Evolutionary conservation across 2,888 invertebrate species (phyloP), one percentile per base, ranked within the genome.

Genomic region (Synanthedon myopaeformis): DNA sequence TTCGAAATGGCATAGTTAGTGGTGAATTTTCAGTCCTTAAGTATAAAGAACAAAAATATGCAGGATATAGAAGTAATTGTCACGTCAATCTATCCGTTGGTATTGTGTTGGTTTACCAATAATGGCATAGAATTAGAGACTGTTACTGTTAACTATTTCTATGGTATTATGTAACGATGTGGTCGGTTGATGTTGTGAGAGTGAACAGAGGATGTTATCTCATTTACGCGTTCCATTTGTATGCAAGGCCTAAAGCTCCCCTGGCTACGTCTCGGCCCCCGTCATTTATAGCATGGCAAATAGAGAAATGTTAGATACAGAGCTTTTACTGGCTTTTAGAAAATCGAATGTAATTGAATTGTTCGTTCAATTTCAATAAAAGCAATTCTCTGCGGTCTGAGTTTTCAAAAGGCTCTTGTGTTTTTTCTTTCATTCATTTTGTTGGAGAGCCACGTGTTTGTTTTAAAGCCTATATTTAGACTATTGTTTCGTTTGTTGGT

Each of bases 151-250:
- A n/a, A n/a, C n/a, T n/a, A n/a, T n/a, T n/a, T n/a, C n/a, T n/a
- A n/a, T n/a, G n/a, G 23, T 23, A 23, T 23, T 35, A 8, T 35
- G 8, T 35, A 35, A 35, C 8, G 35, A 35, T 35, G 6, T 35
- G 35, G 35, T 35, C 35, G 35, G 35, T 35, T 35, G 35, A 35
- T 35, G 35, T 35, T 10, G 10, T 35, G 35, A 35, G 13, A 45
- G 45, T 53, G 53, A 54, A 51, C 41, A 51, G 42, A 49, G 56
- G 61, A 64, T 71, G 75, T 77, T 77, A 76, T 76, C 76, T 76
- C 79, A 83, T 82, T 83, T 80, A 77, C 78, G 69, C 68, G 69
- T 75, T 69, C 83, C 79, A 85, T 85, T 83, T 84, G 81, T 85
- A 85, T 85, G 82, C 83, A 83, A 69, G 72, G 70, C 69, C 72